phyloP scores from a whole-genome alignment of 1,140 invertebrate species.

The Planococcus citri region DNA sequence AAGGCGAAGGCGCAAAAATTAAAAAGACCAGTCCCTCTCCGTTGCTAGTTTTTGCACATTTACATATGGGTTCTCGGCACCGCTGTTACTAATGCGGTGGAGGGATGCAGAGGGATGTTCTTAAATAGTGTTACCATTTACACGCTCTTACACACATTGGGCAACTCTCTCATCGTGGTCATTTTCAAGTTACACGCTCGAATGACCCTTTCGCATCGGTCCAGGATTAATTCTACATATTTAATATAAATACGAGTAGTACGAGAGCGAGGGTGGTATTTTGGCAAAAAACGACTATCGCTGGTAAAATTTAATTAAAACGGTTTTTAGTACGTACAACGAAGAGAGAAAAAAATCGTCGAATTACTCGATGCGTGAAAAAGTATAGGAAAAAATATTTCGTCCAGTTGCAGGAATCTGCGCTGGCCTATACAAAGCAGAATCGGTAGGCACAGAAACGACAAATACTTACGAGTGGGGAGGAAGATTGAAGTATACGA shows the following conservation, averaged over 20 bases:
- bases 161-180: too few species aligned
- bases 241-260: not conserved
- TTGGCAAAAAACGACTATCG: too few species aligned
- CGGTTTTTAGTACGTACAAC: not conserved
- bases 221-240: not conserved
- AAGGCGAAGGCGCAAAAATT: not conserved
- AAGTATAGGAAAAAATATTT: not conserved
- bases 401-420: too few species aligned
- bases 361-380: not conserved
- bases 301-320: constrained; percentile 9
- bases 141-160: too few species aligned
- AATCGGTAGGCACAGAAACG: too few species aligned
- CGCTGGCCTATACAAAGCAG: too few species aligned
- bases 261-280: too few species aligned
- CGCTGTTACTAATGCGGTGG: not conserved
- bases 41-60: not conserved
- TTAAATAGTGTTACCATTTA: too few species aligned
- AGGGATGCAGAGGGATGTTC: too few species aligned
- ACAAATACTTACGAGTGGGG: too few species aligned
- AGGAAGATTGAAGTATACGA: too few species aligned
- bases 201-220: not conserved
- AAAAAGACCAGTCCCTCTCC: not conserved
- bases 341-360: not conserved
- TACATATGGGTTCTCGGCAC: not conserved
- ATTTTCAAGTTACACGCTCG: not conserved